Base-by-base conservation (phyloP, 2,797 vertebrate species). In the Mus spretus region DNA sequence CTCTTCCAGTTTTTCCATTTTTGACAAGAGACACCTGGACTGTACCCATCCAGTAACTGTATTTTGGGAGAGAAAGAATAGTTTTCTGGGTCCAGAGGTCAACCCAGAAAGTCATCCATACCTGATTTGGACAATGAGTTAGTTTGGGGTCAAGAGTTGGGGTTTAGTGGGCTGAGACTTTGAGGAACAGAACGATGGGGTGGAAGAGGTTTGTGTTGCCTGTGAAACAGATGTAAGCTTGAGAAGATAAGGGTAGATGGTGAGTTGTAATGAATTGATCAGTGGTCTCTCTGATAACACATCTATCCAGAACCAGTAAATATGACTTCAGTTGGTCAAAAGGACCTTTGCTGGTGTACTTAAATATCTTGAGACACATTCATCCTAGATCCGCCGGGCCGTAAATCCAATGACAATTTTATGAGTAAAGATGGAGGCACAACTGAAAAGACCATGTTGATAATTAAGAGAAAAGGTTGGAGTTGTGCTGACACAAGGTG, bases 1-100 rank as follows among this genome's bases (percentile, higher is more conserved):
- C 57, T 79, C n/a, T 96, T 85, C 24, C 47, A 26, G 34, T 12
- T 74, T 63, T 72, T 65, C 44, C 34, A 55, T 47, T 96, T 80
- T 74, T 12, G 79, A 40, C 82, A 61, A 34, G 24, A 70, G 40
- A 78, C 89, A 19, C 37, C 53, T 75, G 4, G 15, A 26, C 15
- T 75, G 59, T 26, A 15, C 53, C 28, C 81, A 65, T 59, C 34
- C 37, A 4, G 65, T 7, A 13, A 88, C 11, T 78, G 34, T 40
- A 81, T 78, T 94, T 92, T 90, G 37, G 74, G 84, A 92, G 22
- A 63, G 75, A 90, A 90, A 75, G 26, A 87, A 15, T 90, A 80
- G 26, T 47, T 90, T 93, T 72, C 78, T 85, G 77, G 20, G 26
- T 55, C 74, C 34, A 89, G 11, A 61, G 47, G 22, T 61, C 50